Percentiles rank a stretch among this genome's conserved stretches.
Conservation (phyloP, 2,888 invertebrate species). For the Sesia bembeciformis region DNA sequence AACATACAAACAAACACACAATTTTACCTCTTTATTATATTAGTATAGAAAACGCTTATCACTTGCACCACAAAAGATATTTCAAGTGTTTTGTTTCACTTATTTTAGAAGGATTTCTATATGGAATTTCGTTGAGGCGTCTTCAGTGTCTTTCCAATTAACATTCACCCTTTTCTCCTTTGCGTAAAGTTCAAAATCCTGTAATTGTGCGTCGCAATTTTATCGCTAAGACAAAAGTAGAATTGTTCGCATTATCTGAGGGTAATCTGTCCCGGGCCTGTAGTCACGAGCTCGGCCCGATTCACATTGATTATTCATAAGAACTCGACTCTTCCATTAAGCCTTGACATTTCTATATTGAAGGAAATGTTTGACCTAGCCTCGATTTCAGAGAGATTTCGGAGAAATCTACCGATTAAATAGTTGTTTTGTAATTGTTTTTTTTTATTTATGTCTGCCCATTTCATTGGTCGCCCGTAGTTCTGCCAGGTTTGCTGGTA, state of each 20-base stretch:
- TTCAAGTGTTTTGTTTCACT: background rate
- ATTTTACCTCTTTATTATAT: no score
- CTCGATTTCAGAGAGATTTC: no score
- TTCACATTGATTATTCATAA: background rate
- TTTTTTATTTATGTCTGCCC: no score
- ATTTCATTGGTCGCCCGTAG: no score
- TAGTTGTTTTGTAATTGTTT: no score
- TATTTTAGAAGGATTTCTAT: background rate
- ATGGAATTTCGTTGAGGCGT: background rate
- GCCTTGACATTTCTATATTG: background rate
- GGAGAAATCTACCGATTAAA: no score
- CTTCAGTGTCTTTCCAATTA: background rate
- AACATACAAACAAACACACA: no score
- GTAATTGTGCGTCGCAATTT: background rate
- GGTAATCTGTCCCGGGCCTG: background rate
- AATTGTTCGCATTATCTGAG: background rate
- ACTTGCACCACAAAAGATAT: background rate
- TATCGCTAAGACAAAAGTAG: background rate
- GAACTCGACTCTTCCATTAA: background rate
- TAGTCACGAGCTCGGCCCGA: background rate
- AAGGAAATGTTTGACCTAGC: no score
- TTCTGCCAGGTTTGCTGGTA: no score
- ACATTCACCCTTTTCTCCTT: background rate
- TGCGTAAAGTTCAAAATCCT: background rate
- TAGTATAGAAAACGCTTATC: background rate